phyloP scores from a whole-genome alignment of 2,797 vertebrate species.

The Hybognathus amarus region DNA sequence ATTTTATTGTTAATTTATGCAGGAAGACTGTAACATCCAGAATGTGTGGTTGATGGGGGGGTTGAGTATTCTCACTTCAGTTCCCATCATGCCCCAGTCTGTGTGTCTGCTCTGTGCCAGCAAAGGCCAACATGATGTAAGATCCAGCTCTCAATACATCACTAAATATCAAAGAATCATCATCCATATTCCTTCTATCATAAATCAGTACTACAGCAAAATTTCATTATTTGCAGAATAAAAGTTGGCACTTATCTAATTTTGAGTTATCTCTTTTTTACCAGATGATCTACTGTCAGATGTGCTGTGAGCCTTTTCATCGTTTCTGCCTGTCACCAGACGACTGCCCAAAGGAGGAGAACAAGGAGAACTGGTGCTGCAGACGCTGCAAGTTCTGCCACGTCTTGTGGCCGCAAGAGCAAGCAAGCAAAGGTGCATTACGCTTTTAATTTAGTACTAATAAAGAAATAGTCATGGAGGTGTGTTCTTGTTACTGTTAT shows the following conservation, averaged over 20 bases:
- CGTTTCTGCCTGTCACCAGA: slow-evolving; percentile 86
- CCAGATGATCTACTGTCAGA: slow-evolving; percentile 91
- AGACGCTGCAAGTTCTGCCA: slow-evolving; percentile 91
- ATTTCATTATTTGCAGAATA: background rate
- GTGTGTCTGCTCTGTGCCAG: slow-evolving; percentile 92
- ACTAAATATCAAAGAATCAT: background rate
- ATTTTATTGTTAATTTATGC: background rate
- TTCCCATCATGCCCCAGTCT: slow-evolving; percentile 81
- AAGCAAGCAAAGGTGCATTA: slow-evolving; percentile 82
- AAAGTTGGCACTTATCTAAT: background rate
- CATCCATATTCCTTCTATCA: background rate
- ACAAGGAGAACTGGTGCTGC: slow-evolving; percentile 91
- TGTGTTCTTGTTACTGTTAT: background rate
- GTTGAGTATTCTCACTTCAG: slow-evolving; percentile 88
- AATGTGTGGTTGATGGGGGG: slow-evolving; percentile 96
- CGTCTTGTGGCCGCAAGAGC: slow-evolving; percentile 88
- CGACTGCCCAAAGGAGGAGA: slow-evolving; percentile 83
- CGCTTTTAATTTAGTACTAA: background rate
- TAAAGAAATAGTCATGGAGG: background rate
- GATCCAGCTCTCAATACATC: background rate
- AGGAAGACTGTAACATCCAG: slow-evolving; percentile 92
- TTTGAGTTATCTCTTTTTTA: slow-evolving; percentile 12
- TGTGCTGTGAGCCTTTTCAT: slow-evolving; percentile 94
- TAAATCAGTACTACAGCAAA: background rate
- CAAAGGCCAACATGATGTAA: slow-evolving; percentile 83